Percentiles rank a stretch among this genome's conserved stretches.
phyloP scores from a whole-genome alignment of 1,140 invertebrate species.

The Euborellia annulipes region DNA sequence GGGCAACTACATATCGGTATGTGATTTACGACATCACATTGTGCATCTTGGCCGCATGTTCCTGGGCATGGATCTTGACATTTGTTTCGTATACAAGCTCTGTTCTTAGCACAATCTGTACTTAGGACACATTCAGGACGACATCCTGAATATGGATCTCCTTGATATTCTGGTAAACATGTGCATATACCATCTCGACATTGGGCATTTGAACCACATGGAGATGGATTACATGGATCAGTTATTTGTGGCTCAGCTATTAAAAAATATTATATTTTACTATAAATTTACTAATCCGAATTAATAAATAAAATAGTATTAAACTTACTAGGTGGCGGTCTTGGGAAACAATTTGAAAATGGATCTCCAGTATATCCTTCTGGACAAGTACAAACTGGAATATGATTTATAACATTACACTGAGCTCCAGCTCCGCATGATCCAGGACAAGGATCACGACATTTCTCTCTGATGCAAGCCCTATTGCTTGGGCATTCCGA shows the following conservation, averaged over 20 bases:
- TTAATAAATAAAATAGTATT: background rate
- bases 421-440: conserved; percentile 43
- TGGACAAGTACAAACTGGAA: conserved; percentile 46
- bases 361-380: conserved; percentile 53
- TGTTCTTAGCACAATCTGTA: conserved; percentile 46
- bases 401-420: conserved; percentile 45
- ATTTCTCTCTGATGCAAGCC: conserved; percentile 30
- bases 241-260: conserved; percentile 8
- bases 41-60: conserved; percentile 34
- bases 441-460: conserved; percentile 29
- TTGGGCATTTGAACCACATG: conserved; percentile 59
- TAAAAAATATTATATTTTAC: conserved; percentile 4
- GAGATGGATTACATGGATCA: conserved; percentile 51
- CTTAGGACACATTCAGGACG: conserved; percentile 50
- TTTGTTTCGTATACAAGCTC: conserved; percentile 49
- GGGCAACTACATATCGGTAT: conserved; percentile 46
- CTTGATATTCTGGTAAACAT: conserved; percentile 45
- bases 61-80: conserved; percentile 50
- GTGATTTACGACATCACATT: conserved; percentile 43
- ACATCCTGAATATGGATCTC: conserved; percentile 42
- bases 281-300: conserved; percentile 12
- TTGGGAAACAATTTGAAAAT: conserved; percentile 31
- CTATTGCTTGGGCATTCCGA: conserved; percentile 29
- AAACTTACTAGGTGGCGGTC: background rate
- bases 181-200: conserved; percentile 44